Evolutionary conservation across 2,113 vertebrate species (phyloP).

Genomic region (Collichthys lucidus): DNA sequence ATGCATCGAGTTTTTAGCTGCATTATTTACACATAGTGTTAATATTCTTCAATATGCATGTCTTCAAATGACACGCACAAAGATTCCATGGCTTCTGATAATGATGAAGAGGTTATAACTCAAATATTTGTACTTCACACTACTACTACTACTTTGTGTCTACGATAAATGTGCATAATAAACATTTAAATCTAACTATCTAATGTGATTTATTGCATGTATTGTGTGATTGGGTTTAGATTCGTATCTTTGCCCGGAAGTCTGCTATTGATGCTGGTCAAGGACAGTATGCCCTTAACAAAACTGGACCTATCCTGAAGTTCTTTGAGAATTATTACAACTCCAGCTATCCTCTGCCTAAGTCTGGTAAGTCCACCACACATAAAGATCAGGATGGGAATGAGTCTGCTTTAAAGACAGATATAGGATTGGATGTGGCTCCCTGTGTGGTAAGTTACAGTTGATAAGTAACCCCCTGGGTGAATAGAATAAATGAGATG

Average conservation of each 20-base stretch:
- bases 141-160: no score
- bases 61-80: no score
- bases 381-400: neutral
- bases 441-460: neutral
- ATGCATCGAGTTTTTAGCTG: neutral
- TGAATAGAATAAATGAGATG: neutral
- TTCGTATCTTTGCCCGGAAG: constrained; percentile 91
- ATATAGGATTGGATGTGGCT: neutral
- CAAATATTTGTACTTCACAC: no score
- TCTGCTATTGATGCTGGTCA: constrained; percentile 80
- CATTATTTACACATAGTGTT: neutral
- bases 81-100: neutral
- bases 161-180: neutral
- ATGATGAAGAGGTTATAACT: neutral
- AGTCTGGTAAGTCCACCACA: constrained; percentile 86
- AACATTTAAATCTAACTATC: neutral
- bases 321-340: constrained; percentile 88
- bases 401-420: neutral
- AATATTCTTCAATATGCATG: no score
- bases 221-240: constrained; percentile 77
- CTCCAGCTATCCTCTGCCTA: constrained; percentile 87
- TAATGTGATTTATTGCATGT: neutral
- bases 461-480: neutral
- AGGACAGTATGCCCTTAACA: constrained; percentile 82
- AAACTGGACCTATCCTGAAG: constrained; percentile 87